Conservation (phyloP, 2,797 vertebrate species). For the Malacoraja senta region DNA sequence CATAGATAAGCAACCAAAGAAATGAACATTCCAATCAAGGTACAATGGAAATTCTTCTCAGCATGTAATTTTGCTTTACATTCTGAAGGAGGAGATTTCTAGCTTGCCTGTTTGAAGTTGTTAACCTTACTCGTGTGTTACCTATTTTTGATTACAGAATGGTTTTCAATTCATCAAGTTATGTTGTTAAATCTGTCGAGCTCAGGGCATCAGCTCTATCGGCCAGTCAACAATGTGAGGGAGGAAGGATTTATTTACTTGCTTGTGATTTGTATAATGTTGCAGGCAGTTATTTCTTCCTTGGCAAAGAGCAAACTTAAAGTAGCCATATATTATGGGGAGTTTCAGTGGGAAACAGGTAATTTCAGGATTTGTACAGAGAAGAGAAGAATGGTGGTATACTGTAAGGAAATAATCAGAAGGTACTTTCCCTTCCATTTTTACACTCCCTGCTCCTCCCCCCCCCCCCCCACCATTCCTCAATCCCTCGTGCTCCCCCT, state of each 20-base stretch:
- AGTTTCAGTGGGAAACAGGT: background rate
- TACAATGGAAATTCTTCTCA: background rate
- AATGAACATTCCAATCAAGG: background rate
- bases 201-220: background rate
- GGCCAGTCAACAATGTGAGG: background rate
- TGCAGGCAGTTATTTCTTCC: background rate
- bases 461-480: background rate
- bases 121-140: background rate
- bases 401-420: background rate
- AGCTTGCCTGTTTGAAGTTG: background rate
- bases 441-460: background rate
- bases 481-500: background rate
- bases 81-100: background rate
- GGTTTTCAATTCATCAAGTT: background rate
- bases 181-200: background rate
- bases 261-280: background rate
- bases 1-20: background rate
- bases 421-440: background rate
- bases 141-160: background rate
- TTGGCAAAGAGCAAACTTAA: background rate
- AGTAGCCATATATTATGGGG: background rate
- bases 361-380: background rate
- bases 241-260: background rate
- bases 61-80: background rate
- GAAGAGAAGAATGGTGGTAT: background rate